Conservation (phyloP, 1,140 invertebrate species). For the Caenorhabditis remanei region DNA sequence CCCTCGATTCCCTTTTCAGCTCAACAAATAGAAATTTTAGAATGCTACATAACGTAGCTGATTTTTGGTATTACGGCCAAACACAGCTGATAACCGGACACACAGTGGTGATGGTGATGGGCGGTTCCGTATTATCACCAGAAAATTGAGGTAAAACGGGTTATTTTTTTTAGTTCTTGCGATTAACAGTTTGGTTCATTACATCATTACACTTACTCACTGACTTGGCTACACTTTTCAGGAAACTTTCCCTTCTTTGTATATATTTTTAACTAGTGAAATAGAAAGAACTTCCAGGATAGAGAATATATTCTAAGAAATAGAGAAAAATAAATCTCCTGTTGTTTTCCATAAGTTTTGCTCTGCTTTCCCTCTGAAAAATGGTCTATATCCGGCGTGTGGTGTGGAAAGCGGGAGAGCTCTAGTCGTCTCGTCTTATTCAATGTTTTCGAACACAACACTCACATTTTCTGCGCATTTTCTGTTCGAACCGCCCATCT, state of each 20-base stretch:
- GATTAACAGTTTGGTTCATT: not conserved
- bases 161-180: constrained; percentile 21
- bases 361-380: not conserved
- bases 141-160: constrained; percentile 49
- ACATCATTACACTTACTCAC: constrained; percentile 1
- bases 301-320: too few species aligned
- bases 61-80: constrained; percentile 15
- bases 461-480: constrained; percentile 46
- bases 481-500: constrained; percentile 21
- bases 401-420: not conserved
- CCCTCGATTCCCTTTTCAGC: not conserved
- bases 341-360: not conserved
- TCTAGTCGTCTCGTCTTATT: constrained; percentile 6
- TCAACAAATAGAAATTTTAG: not conserved
- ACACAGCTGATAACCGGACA: constrained; percentile 52
- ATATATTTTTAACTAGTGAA: too few species aligned
- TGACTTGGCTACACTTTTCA: not conserved
- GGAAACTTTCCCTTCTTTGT: not conserved
- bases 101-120: constrained; percentile 6
- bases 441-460: constrained; percentile 16
- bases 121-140: constrained; percentile 44
- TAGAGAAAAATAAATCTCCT: not conserved
- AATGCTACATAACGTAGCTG: constrained; percentile 25
- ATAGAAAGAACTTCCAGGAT: too few species aligned
- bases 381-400: constrained; percentile 9